Evolutionary conservation across 2,113 vertebrate species (phyloP), one percentile per base, ranked within the genome.

Genomic region (Ochotona princeps): DNA sequence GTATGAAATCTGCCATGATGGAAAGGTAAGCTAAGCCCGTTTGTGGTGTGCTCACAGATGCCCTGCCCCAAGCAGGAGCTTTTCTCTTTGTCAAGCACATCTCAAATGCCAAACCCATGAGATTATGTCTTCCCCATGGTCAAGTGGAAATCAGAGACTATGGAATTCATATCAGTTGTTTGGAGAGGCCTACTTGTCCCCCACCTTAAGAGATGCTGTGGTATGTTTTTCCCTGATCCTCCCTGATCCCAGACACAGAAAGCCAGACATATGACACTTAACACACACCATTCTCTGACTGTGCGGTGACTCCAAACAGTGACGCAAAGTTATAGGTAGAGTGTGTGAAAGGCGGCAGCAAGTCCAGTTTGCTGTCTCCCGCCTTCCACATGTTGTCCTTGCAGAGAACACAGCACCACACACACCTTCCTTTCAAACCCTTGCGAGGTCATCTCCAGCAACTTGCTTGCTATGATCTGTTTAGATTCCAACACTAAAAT

Each of bases 1-100:
- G 49, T 99, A 99, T 66, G 99, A 99, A 80, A 95, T 99, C 95
- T 98, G 98, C 90, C 99, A 99, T 3, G 87, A 97, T 12, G 99
- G 99, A 95, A 98, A 99, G 99, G 99, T 99, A 97, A 96, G 96
- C 49, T 57, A 44, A 65, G 12, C 12, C 87, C 67, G n/a, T 57
- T 78, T 2, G 17, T 57, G 26, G 92, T 93, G 57, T 0, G 63
- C 25, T 73, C n/a, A 49, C 25, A 49, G 14, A 47, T 12, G 63
- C 47, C 78, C 54, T 89, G 72, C 51, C 63, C 25, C 9, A 17
- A 54, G 63, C 63, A 73, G 14, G 54, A 10, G 14, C 28, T 92
- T 51, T 92, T 93, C 47, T 74, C 30, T 69, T 79, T 26, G 38
- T 35, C 76, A n/a, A 21, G 51, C 60, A 12, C 51, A 32, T 83